Base-by-base conservation (phyloP, 92 coral and sea anemone species). In the Actinostola sp. region DNA sequence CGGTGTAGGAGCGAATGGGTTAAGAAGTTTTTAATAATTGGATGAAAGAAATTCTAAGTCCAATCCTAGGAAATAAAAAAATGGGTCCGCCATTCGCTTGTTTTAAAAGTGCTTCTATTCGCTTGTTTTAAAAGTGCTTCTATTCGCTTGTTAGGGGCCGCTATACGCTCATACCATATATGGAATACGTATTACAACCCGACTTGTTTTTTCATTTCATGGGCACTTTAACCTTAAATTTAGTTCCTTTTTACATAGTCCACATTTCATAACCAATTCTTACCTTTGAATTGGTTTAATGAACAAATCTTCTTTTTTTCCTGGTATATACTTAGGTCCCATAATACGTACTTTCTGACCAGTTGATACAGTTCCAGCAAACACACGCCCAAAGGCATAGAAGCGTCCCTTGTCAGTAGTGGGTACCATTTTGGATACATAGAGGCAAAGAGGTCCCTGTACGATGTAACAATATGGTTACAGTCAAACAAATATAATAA, bases 361-460 rank as follows among this genome's bases (percentile, higher is more conserved):
- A 61, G 91, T 91, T 19, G 83, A 50, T 27, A 91, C 99, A 34
- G 53, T 74, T 21, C 99, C 99, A 66, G 97, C 86, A 72, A 91
- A 95, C 41, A 95, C 99, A 88, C 99, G 99, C 1, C 99, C 99
- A 78, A 95, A 95, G 59, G 99, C 99, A 88, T 82, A 91, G 85
- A 95, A 95, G 8, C 99, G 91, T 20, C 99, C 99, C 75, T 95
- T 95, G 86, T 95, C 99, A 25, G 83, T 72, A 20, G 99, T 91
- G 21, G 99, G 99, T 33, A 95, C 99, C 99, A 95, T 95, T 72
- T 95, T 95, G 32, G 99, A 91, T 30, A 95, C 87, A 63, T 95
- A 95, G 75, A 95, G 80, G 55, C 99, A 91, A 30, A 95, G 81
- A 4, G 87, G 92, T n/a, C 61, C 99, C 99, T 95, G 31, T 33